Evolutionary conservation across 2,113 vertebrate genomes (phyloP).

Genomic region (Eptatretus burgeri): DNA sequence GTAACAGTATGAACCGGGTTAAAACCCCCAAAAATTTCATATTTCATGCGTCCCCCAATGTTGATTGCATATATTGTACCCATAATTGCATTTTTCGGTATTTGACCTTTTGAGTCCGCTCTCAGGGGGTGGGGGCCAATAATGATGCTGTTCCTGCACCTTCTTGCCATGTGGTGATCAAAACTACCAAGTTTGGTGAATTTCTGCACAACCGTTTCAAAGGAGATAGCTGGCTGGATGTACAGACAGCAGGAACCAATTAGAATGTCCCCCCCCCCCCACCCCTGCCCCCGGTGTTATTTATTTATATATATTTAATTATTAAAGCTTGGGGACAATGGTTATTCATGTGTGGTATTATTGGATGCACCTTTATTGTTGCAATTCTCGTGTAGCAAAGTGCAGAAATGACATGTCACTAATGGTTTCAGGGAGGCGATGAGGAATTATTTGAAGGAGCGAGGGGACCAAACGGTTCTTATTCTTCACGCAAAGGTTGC

Average conservation of each 20-base stretch:
- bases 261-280: background rate
- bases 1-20: no score
- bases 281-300: background rate
- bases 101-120: no score
- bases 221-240: no score
- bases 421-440: constrained; percentile 61
- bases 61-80: no score
- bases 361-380: background rate
- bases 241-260: background rate
- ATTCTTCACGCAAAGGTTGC: constrained; percentile 98
- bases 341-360: background rate
- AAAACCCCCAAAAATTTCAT: no score
- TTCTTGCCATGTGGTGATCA: no score
- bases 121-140: no score
- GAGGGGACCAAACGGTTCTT: constrained; percentile 97
- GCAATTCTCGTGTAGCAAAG: background rate
- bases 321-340: background rate
- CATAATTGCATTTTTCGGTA: no score
- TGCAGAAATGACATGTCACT: background rate
- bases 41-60: no score
- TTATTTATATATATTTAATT: background rate
- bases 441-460: constrained; percentile 93
- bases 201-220: no score
- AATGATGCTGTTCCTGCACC: no score
- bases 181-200: no score